These are phyloP conservation scores for Argyresthia goedartella DNA, from an alignment of 2,888 invertebrate species.

Conservation along the genomic window DNA sequence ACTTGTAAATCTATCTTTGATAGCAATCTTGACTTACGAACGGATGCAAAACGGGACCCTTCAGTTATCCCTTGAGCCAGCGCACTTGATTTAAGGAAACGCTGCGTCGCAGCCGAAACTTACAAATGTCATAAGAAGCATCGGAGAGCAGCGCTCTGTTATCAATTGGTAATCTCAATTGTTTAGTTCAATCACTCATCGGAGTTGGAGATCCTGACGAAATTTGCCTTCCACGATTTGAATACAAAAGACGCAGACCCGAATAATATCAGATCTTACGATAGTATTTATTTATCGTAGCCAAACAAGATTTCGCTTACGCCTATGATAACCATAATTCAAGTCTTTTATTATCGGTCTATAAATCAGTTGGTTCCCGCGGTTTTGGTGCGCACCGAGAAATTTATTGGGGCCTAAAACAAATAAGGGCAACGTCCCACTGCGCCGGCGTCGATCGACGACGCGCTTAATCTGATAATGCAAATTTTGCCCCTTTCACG, in stretches of 20 bases:
- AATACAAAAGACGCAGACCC: constrained; percentile 13
- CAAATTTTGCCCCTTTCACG: constrained; percentile 10
- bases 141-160: constrained; percentile 16
- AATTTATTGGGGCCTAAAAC: constrained; percentile 52
- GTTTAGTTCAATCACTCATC: constrained; percentile 36
- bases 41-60: constrained; percentile 67
- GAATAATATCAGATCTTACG: not conserved
- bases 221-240: constrained; percentile 13
- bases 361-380: constrained; percentile 47
- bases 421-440: constrained; percentile 48
- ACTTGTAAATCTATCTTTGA: constrained; percentile 68
- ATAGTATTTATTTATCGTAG: too few species aligned
- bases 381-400: constrained; percentile 38
- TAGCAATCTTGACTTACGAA: constrained; percentile 69
- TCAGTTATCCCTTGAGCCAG: constrained; percentile 22
- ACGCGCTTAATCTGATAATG: constrained; percentile 16
- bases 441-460: constrained; percentile 16
- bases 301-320: too few species aligned
- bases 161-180: constrained; percentile 47
- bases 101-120: constrained; percentile 25
- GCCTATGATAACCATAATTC: constrained; percentile 14
- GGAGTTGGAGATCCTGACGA: constrained; percentile 19
- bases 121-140: constrained; percentile 7
- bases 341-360: constrained; percentile 31
- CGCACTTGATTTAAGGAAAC: constrained; percentile 59